Conservation (phyloP, 2,113 vertebrate species). For the Burhinus bistriatus region DNA sequence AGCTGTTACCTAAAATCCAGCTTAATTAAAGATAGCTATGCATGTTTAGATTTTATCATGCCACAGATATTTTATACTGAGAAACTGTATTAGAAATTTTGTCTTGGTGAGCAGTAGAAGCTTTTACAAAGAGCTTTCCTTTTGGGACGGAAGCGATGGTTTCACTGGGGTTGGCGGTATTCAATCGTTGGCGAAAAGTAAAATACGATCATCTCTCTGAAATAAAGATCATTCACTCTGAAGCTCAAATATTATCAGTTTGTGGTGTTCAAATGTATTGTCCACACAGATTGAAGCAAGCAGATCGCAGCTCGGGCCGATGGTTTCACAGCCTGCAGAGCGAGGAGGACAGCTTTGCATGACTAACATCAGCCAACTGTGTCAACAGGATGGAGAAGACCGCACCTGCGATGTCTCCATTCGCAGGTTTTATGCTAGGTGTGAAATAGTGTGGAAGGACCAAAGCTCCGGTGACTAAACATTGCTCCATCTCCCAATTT, state of each 20-base stretch:
- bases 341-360: not conserved
- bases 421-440: not conserved
- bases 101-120: not conserved
- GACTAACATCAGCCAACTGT: not conserved
- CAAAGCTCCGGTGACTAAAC: not conserved
- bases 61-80: not conserved
- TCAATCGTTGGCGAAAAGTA: not conserved
- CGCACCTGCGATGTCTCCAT: not conserved
- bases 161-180: not conserved
- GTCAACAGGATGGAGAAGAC: not conserved
- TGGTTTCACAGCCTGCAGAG: not conserved
- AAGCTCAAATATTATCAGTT: not conserved
- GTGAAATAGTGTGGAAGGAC: not conserved
- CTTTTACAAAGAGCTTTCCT: not conserved
- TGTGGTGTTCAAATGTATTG: not conserved
- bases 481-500: not conserved
- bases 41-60: not conserved
- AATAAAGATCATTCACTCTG: not conserved
- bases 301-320: not conserved
- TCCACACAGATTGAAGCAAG: not conserved
- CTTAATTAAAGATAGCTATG: not conserved
- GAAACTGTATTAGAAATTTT: not conserved
- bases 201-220: not conserved
- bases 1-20: too few relatives aligned
- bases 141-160: not conserved